A percentile compares a stretch with the other conserved stretches of the same genome.
Evolutionary conservation across 2,888 invertebrate genomes (phyloP).

Genomic region (Drymonia ruficornis): DNA sequence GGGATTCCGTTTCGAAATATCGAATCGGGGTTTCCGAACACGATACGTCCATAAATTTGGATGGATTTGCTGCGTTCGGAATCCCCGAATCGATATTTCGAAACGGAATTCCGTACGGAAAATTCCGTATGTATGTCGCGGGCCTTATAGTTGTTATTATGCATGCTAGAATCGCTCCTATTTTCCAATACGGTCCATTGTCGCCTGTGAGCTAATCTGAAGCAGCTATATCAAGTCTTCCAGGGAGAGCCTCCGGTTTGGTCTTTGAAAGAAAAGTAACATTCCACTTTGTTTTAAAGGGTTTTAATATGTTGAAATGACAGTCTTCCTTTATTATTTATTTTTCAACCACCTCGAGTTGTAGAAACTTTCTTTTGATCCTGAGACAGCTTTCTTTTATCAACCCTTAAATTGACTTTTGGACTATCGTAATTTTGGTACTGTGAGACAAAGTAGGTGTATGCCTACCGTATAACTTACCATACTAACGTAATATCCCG

Average conservation of each 20-base stretch:
- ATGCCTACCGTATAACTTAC: no score
- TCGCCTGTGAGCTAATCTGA: slow-evolving; percentile 15
- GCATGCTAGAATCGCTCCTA: slow-evolving; percentile 18
- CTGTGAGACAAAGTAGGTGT: no score
- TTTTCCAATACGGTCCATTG: slow-evolving; percentile 8
- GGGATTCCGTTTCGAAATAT: no score
- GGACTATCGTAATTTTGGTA: not conserved
- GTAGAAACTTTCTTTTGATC: not conserved
- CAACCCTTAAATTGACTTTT: not conserved
- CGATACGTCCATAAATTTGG: no score
- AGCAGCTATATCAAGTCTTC: slow-evolving; percentile 47
- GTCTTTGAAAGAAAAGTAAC: slow-evolving; percentile 26
- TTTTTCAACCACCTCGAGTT: slow-evolving; percentile 3
- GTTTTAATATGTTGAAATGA: not conserved
- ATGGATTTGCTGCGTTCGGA: no score
- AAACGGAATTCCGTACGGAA: no score
- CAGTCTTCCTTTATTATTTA: not conserved
- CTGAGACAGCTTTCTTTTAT: not conserved
- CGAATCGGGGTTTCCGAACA: no score
- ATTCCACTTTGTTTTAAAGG: slow-evolving; percentile 14
- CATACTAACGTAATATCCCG: no score
- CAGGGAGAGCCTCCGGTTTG: slow-evolving; percentile 45
- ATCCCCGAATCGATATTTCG: no score
- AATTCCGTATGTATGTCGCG: no score
- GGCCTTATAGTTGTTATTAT: slow-evolving; percentile 23